A percentile compares a stretch with the other conserved stretches of the same genome.
phyloP scores from a whole-genome alignment of 2,113 vertebrate genomes.

The Rhizomys pruinosus region DNA sequence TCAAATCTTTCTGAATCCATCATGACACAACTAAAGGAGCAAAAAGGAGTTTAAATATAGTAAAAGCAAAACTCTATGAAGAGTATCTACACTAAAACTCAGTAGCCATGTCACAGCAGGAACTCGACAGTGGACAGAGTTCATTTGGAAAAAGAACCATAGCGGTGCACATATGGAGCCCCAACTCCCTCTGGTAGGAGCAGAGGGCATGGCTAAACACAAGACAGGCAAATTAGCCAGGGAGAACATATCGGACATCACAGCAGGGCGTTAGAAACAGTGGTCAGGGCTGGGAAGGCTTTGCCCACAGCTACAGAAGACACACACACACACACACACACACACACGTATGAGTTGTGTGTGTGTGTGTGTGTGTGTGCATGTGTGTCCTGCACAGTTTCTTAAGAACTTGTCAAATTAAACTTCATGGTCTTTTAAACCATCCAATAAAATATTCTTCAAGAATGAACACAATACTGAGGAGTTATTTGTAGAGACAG shows the following conservation, averaged over 20 bases:
- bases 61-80: neutral
- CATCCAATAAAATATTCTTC: too few relatives aligned
- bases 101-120: neutral
- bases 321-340: too few relatives aligned
- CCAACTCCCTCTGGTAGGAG: neutral
- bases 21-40: too few relatives aligned
- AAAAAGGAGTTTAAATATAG: fast-evolving
- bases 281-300: fast-evolving
- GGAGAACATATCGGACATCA: neutral
- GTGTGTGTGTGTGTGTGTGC: neutral
- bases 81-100: neutral
- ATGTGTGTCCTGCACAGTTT: neutral
- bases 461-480: neutral
- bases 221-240: too few relatives aligned
- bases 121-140: neutral
- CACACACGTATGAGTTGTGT: neutral
- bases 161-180: fast-evolving
- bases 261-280: neutral
- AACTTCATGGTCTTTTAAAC: neutral
- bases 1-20: neutral
- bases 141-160: neutral
- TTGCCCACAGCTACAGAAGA: neutral
- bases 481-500: neutral
- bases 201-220: neutral
- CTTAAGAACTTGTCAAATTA: too few relatives aligned